These are phyloP conservation scores for Drosophila falleni DNA, from an alignment of 2,888 invertebrate species.

Conservation along the genomic window DNA sequence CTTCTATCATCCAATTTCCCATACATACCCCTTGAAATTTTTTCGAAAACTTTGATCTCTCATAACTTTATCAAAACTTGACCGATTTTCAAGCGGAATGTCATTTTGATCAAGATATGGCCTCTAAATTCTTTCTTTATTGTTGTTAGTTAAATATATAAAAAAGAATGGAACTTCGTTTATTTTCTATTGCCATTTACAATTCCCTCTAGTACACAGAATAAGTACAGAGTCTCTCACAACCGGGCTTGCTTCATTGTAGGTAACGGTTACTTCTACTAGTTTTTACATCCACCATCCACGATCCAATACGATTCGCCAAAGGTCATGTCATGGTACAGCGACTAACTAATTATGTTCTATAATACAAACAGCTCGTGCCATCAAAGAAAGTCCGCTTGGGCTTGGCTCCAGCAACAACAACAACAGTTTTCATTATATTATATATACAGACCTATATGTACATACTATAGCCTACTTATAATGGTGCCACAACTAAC, in stretches of 20 bases:
- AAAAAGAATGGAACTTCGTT: too few relatives aligned
- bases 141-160: too few relatives aligned
- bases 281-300: not conserved
- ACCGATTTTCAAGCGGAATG: too few relatives aligned
- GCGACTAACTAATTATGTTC: constrained; percentile 75
- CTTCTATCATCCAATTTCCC: too few relatives aligned
- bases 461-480: constrained; percentile 18
- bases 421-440: constrained; percentile 21
- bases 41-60: too few relatives aligned
- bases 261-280: not conserved
- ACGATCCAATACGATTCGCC: constrained; percentile 30
- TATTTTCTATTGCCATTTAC: not conserved
- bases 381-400: constrained; percentile 57
- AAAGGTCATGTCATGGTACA: constrained; percentile 80
- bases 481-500: constrained; percentile 21
- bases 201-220: not conserved
- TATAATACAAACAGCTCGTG: constrained; percentile 48
- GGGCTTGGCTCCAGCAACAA: constrained; percentile 47
- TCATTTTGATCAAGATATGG: too few relatives aligned
- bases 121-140: too few relatives aligned
- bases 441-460: constrained; percentile 9
- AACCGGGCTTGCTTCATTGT: not conserved
- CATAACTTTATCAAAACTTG: too few relatives aligned
- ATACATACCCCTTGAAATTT: too few relatives aligned
- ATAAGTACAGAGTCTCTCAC: not conserved